Conservation (phyloP, 2,797 vertebrate genomes). For the Leptatherina wallacei region DNA sequence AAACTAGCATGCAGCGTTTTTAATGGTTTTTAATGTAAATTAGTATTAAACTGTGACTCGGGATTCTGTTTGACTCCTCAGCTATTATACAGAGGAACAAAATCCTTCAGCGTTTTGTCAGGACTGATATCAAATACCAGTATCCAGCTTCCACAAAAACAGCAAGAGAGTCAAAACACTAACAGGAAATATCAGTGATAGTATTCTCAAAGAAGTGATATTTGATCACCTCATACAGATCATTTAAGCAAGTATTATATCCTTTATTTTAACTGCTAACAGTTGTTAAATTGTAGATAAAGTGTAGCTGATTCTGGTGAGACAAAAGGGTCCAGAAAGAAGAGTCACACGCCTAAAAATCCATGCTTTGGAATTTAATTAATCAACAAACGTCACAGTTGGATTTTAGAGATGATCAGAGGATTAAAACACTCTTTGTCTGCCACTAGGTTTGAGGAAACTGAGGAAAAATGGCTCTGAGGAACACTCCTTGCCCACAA, state of each 20-base stretch:
- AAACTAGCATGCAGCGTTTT: conserved; percentile 1
- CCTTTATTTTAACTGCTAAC: neutral
- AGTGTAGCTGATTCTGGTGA: no score
- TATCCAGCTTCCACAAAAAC: neutral
- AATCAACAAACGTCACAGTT: no score
- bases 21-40: conserved; percentile 11
- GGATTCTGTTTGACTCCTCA: neutral
- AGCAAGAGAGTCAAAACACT: neutral
- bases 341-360: no score
- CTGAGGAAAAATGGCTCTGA: no score
- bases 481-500: no score
- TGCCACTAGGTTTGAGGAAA: no score
- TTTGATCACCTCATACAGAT: neutral
- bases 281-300: neutral
- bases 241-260: conserved; percentile 5
- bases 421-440: no score
- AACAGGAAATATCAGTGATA: conserved; percentile 23
- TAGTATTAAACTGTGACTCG: neutral
- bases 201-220: neutral
- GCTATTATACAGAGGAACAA: conserved; percentile 1
- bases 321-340: no score
- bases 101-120: conserved; percentile 14
- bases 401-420: no score
- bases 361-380: no score
- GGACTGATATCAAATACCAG: neutral